Base-by-base conservation (phyloP, 2,888 invertebrate species). In the Drosophila formosana region DNA sequence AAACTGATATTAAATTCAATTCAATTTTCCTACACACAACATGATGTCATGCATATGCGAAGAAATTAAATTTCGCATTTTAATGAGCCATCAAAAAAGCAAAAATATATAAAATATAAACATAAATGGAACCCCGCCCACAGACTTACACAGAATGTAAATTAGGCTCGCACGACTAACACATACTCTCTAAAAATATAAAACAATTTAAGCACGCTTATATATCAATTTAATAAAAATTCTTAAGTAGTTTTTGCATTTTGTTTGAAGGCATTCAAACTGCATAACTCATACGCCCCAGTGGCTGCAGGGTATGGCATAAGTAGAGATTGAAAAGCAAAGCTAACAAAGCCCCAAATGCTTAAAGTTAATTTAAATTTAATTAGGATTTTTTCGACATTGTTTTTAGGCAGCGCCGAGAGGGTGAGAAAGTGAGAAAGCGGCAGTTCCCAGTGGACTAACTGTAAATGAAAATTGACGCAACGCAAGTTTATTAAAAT, bases 321-420 rank as follows among this genome's bases (percentile, higher is more conserved):
- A 28, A 32, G 13, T 13, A 39, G 28, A 63, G 69, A 72, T 80
- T 77, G 61, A 67, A 77, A 73, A 87, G 74, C 73, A 81, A 81
- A 81, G 84, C 82, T 71, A 80, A 86, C 87, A 84, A 86, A 85
- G 74, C 75, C 74, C 78, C 64, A 75, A 80, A 84, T 77, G 84
- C 87, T 89, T 82, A 85, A 85, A 89, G 85, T 89, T 84, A 88
- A 89, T 86, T 86, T 88, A 75, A 86, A 86, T 86, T 89, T 86
- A 86, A 86, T 86, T 86, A 86, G 88, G 78, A 87, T 72, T 87
- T 81, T 66, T 56, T 58, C 52, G 52, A 69, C 66, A 73, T 81
- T 83, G 83, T 86, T 88, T 72, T 69, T 68, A 47, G 63, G 39
- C 50, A 49, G 34, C 32, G 13, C 4, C 37, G 53, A 13, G 46